Base-by-base conservation (phyloP, 2,113 vertebrate species). In the Corvus cornix region DNA sequence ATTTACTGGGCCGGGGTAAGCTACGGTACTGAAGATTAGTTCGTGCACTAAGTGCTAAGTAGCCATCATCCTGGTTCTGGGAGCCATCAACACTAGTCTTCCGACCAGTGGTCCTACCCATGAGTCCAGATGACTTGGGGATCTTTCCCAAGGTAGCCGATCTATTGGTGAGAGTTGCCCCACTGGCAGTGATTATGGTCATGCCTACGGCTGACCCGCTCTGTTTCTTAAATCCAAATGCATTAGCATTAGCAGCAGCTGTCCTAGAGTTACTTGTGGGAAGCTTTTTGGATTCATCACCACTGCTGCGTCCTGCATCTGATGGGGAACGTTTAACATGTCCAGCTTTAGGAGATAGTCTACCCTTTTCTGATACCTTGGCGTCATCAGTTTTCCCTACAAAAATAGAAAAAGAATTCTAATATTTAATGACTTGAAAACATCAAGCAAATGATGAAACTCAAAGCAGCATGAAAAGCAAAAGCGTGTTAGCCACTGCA, bases 21-120 rank as follows among this genome's bases (percentile, higher is more conserved):
- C 99, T 99, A 95, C 99, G 99, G 94, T 99, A 99, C 89, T 99
- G 99, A 89, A 99, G 98, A 31, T 99, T 99, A n/a, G 99, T 99
- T 91, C 99, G 98, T 48, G 98, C 97, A 33, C 98, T 98, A 92
- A 99, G 97, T 13, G 98, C 98, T 74, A 99, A 97, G 97, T 99
- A 99, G 52, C 98, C 98, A 37, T 99, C 99, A 9, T 99, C 99
- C 56, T 99, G 99, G 97, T 99, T 98, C 93, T 98, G 98, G 30
- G 98, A 96, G 86, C 98, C 98, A 55, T 99, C 99, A 41, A 98
- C 96, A 86, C 95, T 98, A 67, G 97, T 98, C 98, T 99, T 99
- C 72, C 98, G 89, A 95, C 98, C 97, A 89, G 96, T 92, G 80
- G 93, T 97, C 95, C 98, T 97, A 56, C 99, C 98, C 11, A 98